Percentiles rank a stretch among this genome's conserved stretches.
phyloP scores from a whole-genome alignment of 2,113 vertebrate genomes.

The Labeo rohita region DNA sequence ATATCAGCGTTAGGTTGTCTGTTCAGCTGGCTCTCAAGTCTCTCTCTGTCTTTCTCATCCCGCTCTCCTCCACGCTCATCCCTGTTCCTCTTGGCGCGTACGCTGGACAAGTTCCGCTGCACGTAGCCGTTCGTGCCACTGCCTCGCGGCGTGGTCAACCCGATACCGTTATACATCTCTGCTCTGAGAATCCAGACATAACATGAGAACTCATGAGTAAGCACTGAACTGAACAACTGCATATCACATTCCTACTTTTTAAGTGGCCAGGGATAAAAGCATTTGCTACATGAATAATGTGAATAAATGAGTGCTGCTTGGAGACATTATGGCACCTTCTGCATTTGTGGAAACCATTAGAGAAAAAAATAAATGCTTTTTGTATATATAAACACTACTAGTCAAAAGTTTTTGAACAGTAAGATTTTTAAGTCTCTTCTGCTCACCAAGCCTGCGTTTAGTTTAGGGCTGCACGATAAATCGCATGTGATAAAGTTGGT shows the following conservation, averaged over 20 bases:
- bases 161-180: slow-evolving; percentile 93
- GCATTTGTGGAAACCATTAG: not conserved
- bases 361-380: not conserved
- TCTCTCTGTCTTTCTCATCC: slow-evolving; percentile 86
- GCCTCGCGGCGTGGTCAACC: slow-evolving; percentile 89
- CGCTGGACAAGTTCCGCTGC: slow-evolving; percentile 88
- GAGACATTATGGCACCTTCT: not conserved
- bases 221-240: not conserved
- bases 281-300: not conserved
- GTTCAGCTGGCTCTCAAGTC: slow-evolving; percentile 87
- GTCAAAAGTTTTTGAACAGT: no score
- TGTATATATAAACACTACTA: no score
- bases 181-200: slow-evolving; percentile 41
- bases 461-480: no score
- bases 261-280: not conserved
- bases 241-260: not conserved
- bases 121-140: slow-evolving; percentile 94
- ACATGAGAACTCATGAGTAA: not conserved
- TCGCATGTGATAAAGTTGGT: no score
- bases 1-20: slow-evolving; percentile 91
- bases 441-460: no score
- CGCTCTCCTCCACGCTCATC: slow-evolving; percentile 80
- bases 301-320: not conserved
- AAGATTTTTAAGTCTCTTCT: no score
- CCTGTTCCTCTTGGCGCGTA: slow-evolving; percentile 84